Evolutionary conservation across 2,888 invertebrate genomes (phyloP), one percentile per base, ranked within the genome.

Genomic region (Penaeus monodon): DNA sequence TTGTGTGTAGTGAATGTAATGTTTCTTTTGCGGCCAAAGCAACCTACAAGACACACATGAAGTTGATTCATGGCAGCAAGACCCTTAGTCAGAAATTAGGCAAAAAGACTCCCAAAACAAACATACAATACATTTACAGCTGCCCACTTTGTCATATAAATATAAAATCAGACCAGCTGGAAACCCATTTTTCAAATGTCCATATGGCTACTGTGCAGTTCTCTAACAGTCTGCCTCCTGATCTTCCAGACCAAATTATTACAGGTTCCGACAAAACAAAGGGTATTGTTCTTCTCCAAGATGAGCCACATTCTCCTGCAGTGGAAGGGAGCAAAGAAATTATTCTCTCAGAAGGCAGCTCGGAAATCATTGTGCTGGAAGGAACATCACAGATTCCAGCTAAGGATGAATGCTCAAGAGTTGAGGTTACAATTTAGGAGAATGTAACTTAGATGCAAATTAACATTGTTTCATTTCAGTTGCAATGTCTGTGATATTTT

Each of bases 251-350:
- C 24, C 76, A 76, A 57, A 27, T 38, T 33, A 49, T 57, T n/a
- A 14, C n/a, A 22, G 49, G 12, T 10, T 4, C 49, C 49, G 76
- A 76, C 29, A 29, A 7, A n/a, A 76, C n/a, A 44, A 76, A 76
- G 57, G 57, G n/a, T 76, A 76, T 76, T 24, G n/a, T 76, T 6
- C 20, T 76, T 27, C 57, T 57, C 10, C 44, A 49, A 76, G 76
- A 27, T n/a, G 57, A 76, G 27, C 22, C 44, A 76, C 14, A n/a
- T 49, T 12, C 20, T 76, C 20, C 49, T 17, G 7, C 76, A 7
- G 17, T 76, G 57, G 76, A 76, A 49, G 76, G 76, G 24, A 76
- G 76, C 27, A 76, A 76, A 76, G 76, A 76, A 49, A 76, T 76
- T 49, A 27, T 76, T 76, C 20, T 76, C n/a, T 76, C 76, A 49